Base-by-base conservation (phyloP, 2,888 invertebrate species). In the Ophion costatus region DNA sequence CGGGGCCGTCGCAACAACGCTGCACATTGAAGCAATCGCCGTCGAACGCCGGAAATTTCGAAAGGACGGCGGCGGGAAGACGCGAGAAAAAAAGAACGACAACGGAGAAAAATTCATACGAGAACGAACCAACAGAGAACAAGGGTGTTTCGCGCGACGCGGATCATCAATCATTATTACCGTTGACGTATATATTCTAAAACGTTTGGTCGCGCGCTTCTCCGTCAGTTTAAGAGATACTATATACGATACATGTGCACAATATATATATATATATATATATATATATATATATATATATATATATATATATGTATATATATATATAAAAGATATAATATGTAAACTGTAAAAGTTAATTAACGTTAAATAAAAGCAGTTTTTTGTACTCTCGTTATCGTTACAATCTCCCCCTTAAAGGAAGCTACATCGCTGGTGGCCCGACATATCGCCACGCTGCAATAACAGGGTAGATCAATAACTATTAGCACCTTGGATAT, bases 1-100 rank as follows among this genome's bases (percentile, higher is more conserved):
- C 91, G 93, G 6, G 92, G 92, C 24, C 89, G 93, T 86, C 89
- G 92, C 78, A 92, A 92, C 78, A 92, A 93, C 66, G 81, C 89
- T 63, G 87, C 89, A 87, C 92, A 93, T 76, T 93, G 88, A 90
- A 78, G 67, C 24, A 1, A 38, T 38, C 38, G 38, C 9, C 38
- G 9, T 7, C 38, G 6, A n/a, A 57, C 57, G 57, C 22, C 24
- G 22, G 69, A 38, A 38, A 69, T 66, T 17, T 59, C 45, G 29
- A 56, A 71, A 66, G 57, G 3, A 79, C 24, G 73, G 45, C 17
- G 63, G n/a, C 59, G 33, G 20, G 33, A 59, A 11, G 38, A 24
- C 24, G 42, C 14, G n/a, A 57, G 24, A 61, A 63, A 1, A 38
- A 73, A 56, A 14, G 24, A 20, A 33, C 11, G 45, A 66, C 17